phyloP scores from a whole-genome alignment of 2,113 vertebrate genomes.

The Tichodroma muraria region DNA sequence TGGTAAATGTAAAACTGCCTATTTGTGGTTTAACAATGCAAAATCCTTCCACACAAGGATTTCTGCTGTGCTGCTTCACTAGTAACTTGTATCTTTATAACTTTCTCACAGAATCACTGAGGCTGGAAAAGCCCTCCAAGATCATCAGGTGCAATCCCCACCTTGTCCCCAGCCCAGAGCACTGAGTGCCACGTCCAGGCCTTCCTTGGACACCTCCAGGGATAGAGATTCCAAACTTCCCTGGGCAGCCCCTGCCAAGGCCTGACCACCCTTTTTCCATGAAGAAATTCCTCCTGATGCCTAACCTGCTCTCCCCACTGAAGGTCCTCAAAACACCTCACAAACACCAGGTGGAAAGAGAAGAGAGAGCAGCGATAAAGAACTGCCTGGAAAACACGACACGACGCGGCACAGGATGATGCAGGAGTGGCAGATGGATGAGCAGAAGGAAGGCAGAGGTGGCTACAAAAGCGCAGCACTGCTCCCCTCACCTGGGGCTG shows the following conservation, averaged over 20 bases:
- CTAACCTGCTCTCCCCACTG: not conserved
- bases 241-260: not conserved
- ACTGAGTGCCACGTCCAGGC: not conserved
- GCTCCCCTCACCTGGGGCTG: not conserved
- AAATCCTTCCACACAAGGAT: not conserved
- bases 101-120: not conserved
- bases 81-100: not conserved
- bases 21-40: not conserved
- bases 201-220: not conserved
- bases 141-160: not conserved
- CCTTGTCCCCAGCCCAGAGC: not conserved
- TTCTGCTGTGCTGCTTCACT: not conserved
- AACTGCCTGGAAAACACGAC: not conserved
- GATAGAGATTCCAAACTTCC: not conserved
- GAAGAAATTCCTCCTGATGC: not conserved
- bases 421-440: not conserved
- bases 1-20: not conserved
- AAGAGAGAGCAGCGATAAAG: not conserved
- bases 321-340: not conserved
- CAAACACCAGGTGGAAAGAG: not conserved
- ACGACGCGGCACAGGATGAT: not conserved
- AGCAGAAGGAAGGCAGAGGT: constrained; percentile 4
- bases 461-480: not conserved
- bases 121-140: not conserved
- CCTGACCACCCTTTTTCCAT: too few relatives aligned